Percentiles rank a stretch among this genome's conserved stretches.
phyloP scores from a whole-genome alignment of 2,888 invertebrate genomes.

The Drepana falcataria region DNA sequence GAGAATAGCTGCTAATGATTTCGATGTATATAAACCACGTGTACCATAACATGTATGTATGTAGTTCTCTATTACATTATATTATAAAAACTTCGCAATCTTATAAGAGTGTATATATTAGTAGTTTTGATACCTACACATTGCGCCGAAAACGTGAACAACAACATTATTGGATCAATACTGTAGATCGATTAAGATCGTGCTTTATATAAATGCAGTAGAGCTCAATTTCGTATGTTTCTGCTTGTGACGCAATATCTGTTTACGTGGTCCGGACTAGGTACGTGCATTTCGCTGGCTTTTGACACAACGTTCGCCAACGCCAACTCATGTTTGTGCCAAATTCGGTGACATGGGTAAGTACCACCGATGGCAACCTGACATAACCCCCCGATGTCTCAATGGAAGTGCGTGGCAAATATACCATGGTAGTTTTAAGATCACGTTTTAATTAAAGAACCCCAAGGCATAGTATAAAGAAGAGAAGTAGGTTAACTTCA shows the following conservation, averaged over 20 bases:
- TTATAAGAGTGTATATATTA: not conserved
- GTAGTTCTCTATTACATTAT: no score
- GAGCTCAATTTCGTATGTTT: conserved; percentile 39
- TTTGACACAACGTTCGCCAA: conserved; percentile 49
- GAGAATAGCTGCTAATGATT: not conserved
- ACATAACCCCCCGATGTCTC: no score
- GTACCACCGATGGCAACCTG: conserved; percentile 13
- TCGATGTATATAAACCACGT: no score
- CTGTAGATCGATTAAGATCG: conserved; percentile 15
- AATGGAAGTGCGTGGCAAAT: no score
- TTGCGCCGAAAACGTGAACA: conserved; percentile 41
- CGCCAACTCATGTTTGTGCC: conserved; percentile 68
- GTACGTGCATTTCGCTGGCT: conserved; percentile 45
- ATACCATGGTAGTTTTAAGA: no score
- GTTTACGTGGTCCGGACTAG: conserved; percentile 60
- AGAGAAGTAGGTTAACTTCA: no score
- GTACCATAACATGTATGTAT: no score
- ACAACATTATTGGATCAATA: conserved; percentile 39
- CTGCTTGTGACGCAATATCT: conserved; percentile 62
- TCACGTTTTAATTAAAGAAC: no score
- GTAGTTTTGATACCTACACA: not conserved
- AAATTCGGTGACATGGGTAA: conserved; percentile 51
- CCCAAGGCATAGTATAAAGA: no score
- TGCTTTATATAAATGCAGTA: conserved; percentile 27
- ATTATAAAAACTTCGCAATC: not conserved